phyloP scores from a whole-genome alignment of 2,797 vertebrate species.

The Catharus ustulatus region DNA sequence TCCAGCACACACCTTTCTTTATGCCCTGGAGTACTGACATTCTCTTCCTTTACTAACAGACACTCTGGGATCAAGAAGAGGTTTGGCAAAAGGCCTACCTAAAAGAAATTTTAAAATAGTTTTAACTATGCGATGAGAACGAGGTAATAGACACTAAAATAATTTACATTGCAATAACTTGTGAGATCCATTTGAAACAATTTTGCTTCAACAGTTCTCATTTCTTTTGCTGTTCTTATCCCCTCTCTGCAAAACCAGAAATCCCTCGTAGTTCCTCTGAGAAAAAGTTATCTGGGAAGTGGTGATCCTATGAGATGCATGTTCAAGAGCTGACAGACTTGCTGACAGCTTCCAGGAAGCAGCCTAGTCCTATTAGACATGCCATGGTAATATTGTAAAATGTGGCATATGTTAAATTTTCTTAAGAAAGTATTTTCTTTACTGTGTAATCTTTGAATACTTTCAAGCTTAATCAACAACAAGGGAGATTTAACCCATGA shows the following conservation, averaged over 20 bases:
- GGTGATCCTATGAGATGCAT: accelerated
- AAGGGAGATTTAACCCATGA: not conserved
- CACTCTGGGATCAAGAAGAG: not conserved
- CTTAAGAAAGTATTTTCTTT: not conserved
- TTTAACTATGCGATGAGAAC: not conserved
- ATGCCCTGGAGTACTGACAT: not conserved
- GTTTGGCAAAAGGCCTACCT: not conserved
- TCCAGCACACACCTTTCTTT: accelerated
- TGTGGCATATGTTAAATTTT: not conserved
- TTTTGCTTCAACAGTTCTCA: not conserved
- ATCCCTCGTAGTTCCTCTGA: not conserved
- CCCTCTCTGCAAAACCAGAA: not conserved
- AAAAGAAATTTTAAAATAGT: not conserved
- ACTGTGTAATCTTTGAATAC: not conserved
- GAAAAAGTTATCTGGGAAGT: not conserved
- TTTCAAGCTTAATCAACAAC: not conserved
- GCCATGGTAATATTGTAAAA: not conserved
- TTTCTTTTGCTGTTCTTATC: not conserved
- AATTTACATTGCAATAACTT: not conserved
- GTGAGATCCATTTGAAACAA: not conserved
- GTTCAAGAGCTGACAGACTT: not conserved
- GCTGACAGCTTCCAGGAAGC: not conserved
- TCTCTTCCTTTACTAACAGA: not conserved
- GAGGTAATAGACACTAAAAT: not conserved
- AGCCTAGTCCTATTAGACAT: not conserved